These are phyloP conservation scores for Plectrocnemia conspersa DNA, from an alignment of 1,140 invertebrate genomes.

Conservation along the genomic window DNA sequence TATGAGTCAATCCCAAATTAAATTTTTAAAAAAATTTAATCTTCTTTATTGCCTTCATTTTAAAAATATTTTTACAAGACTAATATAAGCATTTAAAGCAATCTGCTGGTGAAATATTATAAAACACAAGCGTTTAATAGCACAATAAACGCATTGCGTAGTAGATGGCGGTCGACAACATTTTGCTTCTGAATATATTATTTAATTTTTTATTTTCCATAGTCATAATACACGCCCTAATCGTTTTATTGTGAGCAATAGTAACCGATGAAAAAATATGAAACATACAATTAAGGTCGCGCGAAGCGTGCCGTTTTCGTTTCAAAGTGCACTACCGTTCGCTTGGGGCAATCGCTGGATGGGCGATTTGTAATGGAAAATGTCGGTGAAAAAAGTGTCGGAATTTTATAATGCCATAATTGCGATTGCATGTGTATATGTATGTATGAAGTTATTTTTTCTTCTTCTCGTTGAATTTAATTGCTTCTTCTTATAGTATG, in stretches of 20 bases:
- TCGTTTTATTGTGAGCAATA: constrained; percentile 22
- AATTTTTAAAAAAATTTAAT: too few relatives aligned
- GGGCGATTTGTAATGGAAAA: constrained; percentile 14
- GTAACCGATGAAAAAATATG: constrained; percentile 4
- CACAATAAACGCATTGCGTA: too few relatives aligned
- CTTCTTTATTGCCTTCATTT: too few relatives aligned
- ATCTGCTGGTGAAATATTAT: too few relatives aligned
- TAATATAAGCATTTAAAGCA: too few relatives aligned
- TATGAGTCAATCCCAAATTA: too few relatives aligned
- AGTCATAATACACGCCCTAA: constrained; percentile 10
- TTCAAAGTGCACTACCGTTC: constrained; percentile 20
- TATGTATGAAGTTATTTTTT: constrained; percentile 10
- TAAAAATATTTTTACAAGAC: too few relatives aligned
- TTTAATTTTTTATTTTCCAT: too few relatives aligned
- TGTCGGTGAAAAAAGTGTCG: constrained; percentile 18
- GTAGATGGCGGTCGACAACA: too few relatives aligned
- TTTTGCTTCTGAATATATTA: too few relatives aligned
- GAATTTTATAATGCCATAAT: constrained; percentile 27
- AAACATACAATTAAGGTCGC: constrained; percentile 20
- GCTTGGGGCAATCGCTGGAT: constrained; percentile 13
- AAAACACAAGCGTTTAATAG: too few relatives aligned
- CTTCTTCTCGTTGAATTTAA: constrained; percentile 16
- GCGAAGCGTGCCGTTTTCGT: constrained; percentile 6
- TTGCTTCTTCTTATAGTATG: constrained; percentile 15
- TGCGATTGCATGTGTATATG: constrained; percentile 17